Evolutionary conservation across 2,797 vertebrate species (phyloP), one percentile per base, ranked within the genome.

Genomic region (Anomalospiza imberbis): DNA sequence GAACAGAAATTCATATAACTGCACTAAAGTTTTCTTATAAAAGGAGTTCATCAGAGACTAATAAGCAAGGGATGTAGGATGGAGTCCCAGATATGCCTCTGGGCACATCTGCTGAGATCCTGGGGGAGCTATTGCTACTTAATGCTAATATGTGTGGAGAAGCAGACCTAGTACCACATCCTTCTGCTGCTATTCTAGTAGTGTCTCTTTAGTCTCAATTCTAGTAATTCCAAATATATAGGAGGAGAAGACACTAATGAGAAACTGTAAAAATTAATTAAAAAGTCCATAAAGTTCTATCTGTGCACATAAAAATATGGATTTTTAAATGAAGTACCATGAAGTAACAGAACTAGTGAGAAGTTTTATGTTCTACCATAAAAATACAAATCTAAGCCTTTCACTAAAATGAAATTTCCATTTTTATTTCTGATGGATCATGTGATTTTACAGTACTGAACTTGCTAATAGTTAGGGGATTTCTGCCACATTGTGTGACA

Each of bases 221-320:
- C 8, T 61, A 88, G 29, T 13, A 7, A 62, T 76, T 94, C 58
- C 55, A 90, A 72, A 72, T 9, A 5, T 58, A 58, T 32, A 81
- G 28, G 29, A 66, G 75, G 40, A 90, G 42, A 90, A 68, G 32
- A 75, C 8, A 62, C 20, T 93, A 93, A 88, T 86, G 29, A 85
- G 38, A 86, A 86, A 73, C 11, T 32, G 48, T 54, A 89, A 54
- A 89, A 92, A 94, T 89, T 87, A 92, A 79, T 93, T 91, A 10
- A 92, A 96, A 94, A 63, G 3, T 7, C 26, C 12, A 36, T 76
- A 50, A 92, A 72, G 38, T 76, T 82, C 60, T 85, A 85, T 80
- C 71, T 82, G 67, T 71, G 25, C 32, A 53, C 16, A 71, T 70
- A 92, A 91, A 85, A 77, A 79, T 81, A 84, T 77, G 48, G 50